Evolutionary conservation across 1,140 invertebrate genomes (phyloP), one percentile per base, ranked within the genome.

Genomic region (Caenorhabditis briggsae): DNA sequence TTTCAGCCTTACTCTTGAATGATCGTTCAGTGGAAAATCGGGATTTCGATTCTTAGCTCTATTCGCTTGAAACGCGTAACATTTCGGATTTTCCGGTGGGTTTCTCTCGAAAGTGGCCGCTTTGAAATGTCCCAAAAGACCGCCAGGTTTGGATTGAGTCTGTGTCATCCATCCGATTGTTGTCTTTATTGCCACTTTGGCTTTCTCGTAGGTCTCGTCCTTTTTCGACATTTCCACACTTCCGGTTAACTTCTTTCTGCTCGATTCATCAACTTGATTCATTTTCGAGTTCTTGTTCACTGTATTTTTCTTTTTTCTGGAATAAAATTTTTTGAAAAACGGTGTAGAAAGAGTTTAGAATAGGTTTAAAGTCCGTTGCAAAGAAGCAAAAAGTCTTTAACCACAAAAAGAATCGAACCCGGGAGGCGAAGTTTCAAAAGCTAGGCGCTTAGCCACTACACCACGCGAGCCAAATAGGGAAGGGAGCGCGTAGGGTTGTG

Each of bases 131-230:
- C 43, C 70, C 5, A 78, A n/a, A 20, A 78, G 20, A 5, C 70
- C 70, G 5, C 46, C 46, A 6, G 46, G 46, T 78, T 78, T 78
- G 3, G 70, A 18, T 50, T 78, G 43, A 9, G 46, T 50, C 20
- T 78, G 25, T 12, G n/a, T 53, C 70, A 78, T 78, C 70, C 70
- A 78, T 23, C 43, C 70, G 20, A 78, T 50, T 50, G 70, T 78
- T 5, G n/a, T 50, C 18, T 78, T 78, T 5, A 78, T 14, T 23
- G 46, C 43, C 11, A 2, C 70, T 23, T n/a, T 50, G 0, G 70
- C 70, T 5, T 78, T 50, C 12, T 78, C 70, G 53, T 20, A 78
- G 5, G 46, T 78, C n/a, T 12, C 8, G 53, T 78, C 70, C 23
- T 48, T 78, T 14, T 46, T 46, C 23, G 43, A 43, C 23, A 41